Base-by-base conservation (phyloP, 2,797 vertebrate species). In the Poeciliopsis presidionis region DNA sequence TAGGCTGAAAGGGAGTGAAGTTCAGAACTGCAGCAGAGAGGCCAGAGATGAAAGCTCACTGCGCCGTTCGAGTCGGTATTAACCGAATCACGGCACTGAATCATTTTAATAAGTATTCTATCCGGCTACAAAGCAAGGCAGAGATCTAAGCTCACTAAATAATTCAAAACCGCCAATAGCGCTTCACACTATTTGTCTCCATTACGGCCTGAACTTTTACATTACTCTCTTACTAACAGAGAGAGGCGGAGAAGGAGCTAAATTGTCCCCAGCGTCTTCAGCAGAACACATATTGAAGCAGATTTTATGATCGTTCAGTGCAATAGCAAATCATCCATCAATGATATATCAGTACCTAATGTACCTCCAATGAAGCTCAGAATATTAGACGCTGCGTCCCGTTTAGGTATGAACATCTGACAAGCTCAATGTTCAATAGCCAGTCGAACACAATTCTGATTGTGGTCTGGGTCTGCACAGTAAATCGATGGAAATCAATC, bases 41-140 rank as follows among this genome's bases (percentile, higher is more conserved):
- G 65, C 53, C 63, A 20, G 3, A 65, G 78, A 84, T 75, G 22
- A 81, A 75, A 63, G 77, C 75, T 47, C 45, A 75, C 53, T 36
- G 78, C 74, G 81, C 49, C 72, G 7, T 81, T 77, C 73, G 49
- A 81, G 84, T 47, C 30, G 33, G 69, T 41, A 36, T 61, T 63
- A 84, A 77, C 72, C 73, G 69, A 85, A 82, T 83, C 74, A 76
- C 47, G 59, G 72, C 49, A 76, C 72, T 59, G 74, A 80, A 83
- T 81, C 79, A 82, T 91, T 88, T 81, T 79, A 81, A 91, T 88
- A 87, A 91, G 87, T 85, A 93, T 90, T 92, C 89, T 80, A 76
- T 59, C 25, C 79, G 84, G 87, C 75, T 73, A 74, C 78, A 79
- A 77, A 30, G n/a, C 53, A 76, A 61, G 81, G 75, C 79, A 75